These are phyloP conservation scores for Schizopygopsis pylzovi DNA, from an alignment of 2,797 vertebrate genomes.

Conservation along the genomic window DNA sequence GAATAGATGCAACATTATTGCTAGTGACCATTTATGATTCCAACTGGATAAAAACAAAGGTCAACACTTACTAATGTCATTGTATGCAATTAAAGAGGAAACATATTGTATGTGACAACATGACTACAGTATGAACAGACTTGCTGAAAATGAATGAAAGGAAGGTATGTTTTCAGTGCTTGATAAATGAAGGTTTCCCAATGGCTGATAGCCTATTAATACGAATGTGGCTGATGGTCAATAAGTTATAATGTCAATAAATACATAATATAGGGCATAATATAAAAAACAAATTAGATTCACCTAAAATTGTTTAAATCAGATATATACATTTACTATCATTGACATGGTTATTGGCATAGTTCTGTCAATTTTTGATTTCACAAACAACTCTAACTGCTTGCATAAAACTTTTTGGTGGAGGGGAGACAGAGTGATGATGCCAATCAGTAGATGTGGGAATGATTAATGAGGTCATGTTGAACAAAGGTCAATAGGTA, in stretches of 20 bases:
- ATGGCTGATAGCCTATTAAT: not conserved
- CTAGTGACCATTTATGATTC: slow-evolving; percentile 13
- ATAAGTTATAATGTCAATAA: not conserved
- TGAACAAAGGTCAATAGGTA: not conserved
- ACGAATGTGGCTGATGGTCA: not conserved
- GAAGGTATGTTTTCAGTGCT: not conserved
- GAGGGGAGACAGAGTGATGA: not conserved
- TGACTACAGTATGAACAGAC: not conserved
- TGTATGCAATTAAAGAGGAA: not conserved
- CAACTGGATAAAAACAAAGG: not conserved
- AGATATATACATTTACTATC: not conserved
- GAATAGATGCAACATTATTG: not conserved
- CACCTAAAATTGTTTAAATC: not conserved
- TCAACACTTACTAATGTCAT: not conserved
- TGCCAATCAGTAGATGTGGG: not conserved
- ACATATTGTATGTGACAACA: not conserved
- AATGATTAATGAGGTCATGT: not conserved
- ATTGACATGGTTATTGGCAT: not conserved
- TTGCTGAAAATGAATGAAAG: not conserved
- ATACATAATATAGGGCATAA: not conserved
- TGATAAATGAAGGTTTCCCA: not conserved
- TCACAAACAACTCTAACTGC: not conserved
- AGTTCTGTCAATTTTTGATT: not conserved
- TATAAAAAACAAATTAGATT: not conserved
- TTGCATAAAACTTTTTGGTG: not conserved